Conservation (phyloP, 2,888 invertebrate genomes). For the Spatulosminthurus flaviceps region DNA sequence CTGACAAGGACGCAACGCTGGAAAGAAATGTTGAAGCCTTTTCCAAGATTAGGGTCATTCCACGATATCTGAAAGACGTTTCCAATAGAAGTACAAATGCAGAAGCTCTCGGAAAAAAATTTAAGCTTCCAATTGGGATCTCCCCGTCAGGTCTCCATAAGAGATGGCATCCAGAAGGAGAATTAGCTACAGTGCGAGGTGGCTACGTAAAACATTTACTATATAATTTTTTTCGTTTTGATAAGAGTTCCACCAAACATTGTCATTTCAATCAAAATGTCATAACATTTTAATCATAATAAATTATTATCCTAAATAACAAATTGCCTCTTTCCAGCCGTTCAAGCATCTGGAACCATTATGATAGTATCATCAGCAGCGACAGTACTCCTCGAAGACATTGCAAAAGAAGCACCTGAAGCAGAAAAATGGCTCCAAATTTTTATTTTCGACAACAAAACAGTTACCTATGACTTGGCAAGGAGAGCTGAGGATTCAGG, state of each 20-base stretch:
- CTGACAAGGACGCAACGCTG: conserved; percentile 30
- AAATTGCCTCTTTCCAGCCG: no score
- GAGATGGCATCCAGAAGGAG: conserved; percentile 90
- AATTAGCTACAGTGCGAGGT: conserved; percentile 78
- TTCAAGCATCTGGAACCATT: conserved; percentile 76
- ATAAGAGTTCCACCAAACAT: no score
- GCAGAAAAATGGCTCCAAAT: conserved; percentile 89
- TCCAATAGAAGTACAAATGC: conserved; percentile 73
- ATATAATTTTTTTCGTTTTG: background rate
- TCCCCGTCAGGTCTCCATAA: conserved; percentile 90
- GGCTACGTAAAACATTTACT: background rate
- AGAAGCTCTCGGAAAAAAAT: conserved; percentile 72
- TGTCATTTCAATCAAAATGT: no score
- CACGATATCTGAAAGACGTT: conserved; percentile 80
- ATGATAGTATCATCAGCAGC: conserved; percentile 86
- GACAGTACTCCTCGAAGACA: conserved; percentile 87
- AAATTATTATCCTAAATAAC: no score
- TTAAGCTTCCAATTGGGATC: conserved; percentile 80
- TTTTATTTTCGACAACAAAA: conserved; percentile 74
- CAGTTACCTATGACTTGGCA: conserved; percentile 77
- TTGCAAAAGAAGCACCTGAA: conserved; percentile 78
- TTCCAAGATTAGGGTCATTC: conserved; percentile 65
- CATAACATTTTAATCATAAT: no score
- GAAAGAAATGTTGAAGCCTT: conserved; percentile 7
- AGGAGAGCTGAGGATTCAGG: conserved; percentile 81